phyloP scores from a whole-genome alignment of 2,113 vertebrate genomes.

The Amblyopsis rosae region DNA sequence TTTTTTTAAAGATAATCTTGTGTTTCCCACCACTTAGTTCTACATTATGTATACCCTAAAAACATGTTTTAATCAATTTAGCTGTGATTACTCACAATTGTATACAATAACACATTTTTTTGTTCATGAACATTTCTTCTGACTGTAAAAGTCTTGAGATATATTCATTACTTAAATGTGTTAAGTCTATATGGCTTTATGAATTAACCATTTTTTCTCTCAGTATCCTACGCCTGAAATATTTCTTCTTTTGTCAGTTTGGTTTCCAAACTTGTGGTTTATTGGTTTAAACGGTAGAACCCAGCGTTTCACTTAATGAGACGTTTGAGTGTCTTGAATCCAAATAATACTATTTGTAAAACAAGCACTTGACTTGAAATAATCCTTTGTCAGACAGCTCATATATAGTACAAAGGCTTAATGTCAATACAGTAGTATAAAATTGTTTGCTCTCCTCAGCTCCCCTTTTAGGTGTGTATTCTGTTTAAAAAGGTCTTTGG shows the following conservation, averaged over 20 bases:
- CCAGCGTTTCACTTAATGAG: constrained; percentile 16
- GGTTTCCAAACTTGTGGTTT: constrained; percentile 6
- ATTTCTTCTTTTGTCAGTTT: constrained; percentile 6
- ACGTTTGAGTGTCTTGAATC: constrained; percentile 56
- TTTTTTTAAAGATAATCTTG: constrained; percentile 56
- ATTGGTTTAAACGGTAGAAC: not conserved
- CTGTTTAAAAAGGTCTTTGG: constrained; percentile 10
- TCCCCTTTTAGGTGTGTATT: constrained; percentile 4
- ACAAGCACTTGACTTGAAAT: constrained; percentile 39
- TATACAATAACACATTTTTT: not conserved
- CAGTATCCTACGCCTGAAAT: not conserved
- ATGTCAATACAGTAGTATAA: constrained; percentile 22
- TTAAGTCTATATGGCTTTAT: not conserved
- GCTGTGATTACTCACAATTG: not conserved
- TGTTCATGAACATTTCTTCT: not conserved
- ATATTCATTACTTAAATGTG: no score
- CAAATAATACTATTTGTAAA: constrained; percentile 25
- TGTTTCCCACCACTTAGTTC: constrained; percentile 31
- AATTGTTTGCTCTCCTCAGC: constrained; percentile 27
- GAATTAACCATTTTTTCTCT: not conserved
- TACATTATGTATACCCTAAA: not conserved
- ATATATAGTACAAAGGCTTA: constrained; percentile 62
- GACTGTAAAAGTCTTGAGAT: not conserved
- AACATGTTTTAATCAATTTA: not conserved
- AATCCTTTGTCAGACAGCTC: constrained; percentile 94